Percentiles rank a stretch among this genome's conserved stretches.
Evolutionary conservation across 2,797 vertebrate species (phyloP).

Genomic region (Rhabdophis nuchalis): DNA sequence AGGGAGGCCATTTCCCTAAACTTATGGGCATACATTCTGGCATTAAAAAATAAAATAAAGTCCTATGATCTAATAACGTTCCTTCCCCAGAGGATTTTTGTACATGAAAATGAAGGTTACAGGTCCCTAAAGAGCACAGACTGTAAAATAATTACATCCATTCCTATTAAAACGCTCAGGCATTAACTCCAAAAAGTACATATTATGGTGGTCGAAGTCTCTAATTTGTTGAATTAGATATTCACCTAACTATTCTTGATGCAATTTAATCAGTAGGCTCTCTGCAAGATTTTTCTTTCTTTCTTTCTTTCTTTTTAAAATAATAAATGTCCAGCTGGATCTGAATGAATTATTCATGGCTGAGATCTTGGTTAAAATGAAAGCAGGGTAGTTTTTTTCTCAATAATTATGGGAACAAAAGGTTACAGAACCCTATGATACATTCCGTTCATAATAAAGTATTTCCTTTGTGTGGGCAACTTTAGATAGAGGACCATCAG

Average conservation of each 20-base stretch:
- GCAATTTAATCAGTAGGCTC: slow-evolving; percentile 69
- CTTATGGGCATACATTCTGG: slow-evolving; percentile 41
- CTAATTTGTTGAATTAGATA: slow-evolving; percentile 72
- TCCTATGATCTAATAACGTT: slow-evolving; percentile 52
- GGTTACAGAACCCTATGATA: not conserved
- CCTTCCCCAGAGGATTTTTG: slow-evolving; percentile 49
- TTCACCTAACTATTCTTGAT: slow-evolving; percentile 67
- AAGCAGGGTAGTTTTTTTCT: slow-evolving; percentile 28
- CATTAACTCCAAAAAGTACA: slow-evolving; percentile 67
- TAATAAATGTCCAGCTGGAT: slow-evolving; percentile 62
- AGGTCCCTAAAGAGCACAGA: slow-evolving; percentile 60
- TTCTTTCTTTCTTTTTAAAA: slow-evolving; percentile 16
- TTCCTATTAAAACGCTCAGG: slow-evolving; percentile 69
- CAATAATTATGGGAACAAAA: slow-evolving; percentile 24
- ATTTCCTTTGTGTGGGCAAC: not conserved
- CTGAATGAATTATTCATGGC: slow-evolving; percentile 68
- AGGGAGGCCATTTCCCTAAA: slow-evolving; percentile 50
- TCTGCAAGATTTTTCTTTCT: slow-evolving; percentile 46
- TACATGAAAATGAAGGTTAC: slow-evolving; percentile 53
- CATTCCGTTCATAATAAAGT: not conserved
- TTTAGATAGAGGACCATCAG: not conserved
- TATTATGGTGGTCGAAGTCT: slow-evolving; percentile 63
- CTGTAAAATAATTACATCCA: slow-evolving; percentile 68
- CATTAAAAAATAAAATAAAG: slow-evolving; percentile 35
- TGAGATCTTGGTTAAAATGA: slow-evolving; percentile 49